Evolutionary conservation across 2,113 vertebrate genomes (phyloP).

Genomic region (Erythrocebus patas): DNA sequence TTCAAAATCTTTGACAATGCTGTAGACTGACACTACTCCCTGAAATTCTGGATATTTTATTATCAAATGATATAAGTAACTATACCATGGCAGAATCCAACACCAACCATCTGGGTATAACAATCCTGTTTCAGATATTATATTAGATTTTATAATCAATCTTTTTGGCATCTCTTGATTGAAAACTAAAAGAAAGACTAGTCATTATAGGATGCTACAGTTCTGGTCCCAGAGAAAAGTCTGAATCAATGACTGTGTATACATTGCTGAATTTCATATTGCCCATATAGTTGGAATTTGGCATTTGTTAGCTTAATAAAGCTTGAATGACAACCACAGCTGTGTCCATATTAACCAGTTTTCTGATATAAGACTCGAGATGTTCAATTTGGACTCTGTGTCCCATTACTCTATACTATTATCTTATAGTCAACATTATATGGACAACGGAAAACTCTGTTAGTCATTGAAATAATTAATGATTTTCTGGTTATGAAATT

Average conservation of each 20-base stretch:
- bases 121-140: slow-evolving; percentile 81
- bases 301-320: background rate
- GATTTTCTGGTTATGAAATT: background rate
- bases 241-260: background rate
- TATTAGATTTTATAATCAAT: slow-evolving; percentile 80
- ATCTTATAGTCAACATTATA: background rate
- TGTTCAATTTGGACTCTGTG: background rate
- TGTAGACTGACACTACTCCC: slow-evolving; percentile 79
- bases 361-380: background rate
- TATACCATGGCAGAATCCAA: slow-evolving; percentile 84
- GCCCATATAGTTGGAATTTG: background rate
- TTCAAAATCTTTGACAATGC: slow-evolving; percentile 80
- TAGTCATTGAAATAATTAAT: background rate
- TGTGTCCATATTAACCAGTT: background rate
- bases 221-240: background rate
- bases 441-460: background rate
- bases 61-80: slow-evolving; percentile 79
- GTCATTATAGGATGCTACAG: background rate
- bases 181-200: slow-evolving; percentile 32
- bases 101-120: slow-evolving; percentile 70
- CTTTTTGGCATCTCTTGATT: background rate
- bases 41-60: slow-evolving; percentile 80
- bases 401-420: background rate
- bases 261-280: background rate
- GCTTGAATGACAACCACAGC: background rate